These are phyloP conservation scores for Athetis lepigone DNA, from an alignment of 2,888 invertebrate genomes.

Conservation along the genomic window DNA sequence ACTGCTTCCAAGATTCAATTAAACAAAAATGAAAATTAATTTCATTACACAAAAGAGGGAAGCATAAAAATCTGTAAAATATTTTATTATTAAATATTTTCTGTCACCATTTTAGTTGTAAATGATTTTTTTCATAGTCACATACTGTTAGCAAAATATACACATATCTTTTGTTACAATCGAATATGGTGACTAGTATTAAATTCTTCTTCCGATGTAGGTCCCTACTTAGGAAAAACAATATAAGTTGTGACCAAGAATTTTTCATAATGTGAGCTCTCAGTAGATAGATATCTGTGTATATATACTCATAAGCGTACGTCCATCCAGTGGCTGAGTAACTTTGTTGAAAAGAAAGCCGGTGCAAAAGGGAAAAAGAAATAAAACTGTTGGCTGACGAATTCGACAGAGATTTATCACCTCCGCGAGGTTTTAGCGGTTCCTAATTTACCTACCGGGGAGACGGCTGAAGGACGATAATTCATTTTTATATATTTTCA, in stretches of 20 bases:
- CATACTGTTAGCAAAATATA: constrained; percentile 8
- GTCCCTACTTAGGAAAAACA: constrained; percentile 2
- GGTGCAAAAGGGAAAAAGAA: constrained; percentile 75
- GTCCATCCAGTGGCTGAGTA: constrained; percentile 67
- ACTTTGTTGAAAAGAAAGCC: constrained; percentile 79
- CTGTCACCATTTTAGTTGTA: too few species aligned
- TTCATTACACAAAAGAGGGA: background rate
- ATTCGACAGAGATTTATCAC: constrained; percentile 86
- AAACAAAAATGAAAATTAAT: background rate
- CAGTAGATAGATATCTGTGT: constrained; percentile 9
- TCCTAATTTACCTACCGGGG: constrained; percentile 78
- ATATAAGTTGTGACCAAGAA: constrained; percentile 13
- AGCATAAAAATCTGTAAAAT: background rate
- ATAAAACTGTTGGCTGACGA: constrained; percentile 84
- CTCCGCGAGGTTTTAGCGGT: constrained; percentile 78
- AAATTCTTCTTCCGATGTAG: constrained; percentile 3
- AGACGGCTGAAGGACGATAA: constrained; percentile 68
- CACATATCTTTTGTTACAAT: background rate
- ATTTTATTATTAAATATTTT: too few species aligned
- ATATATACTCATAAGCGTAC: constrained; percentile 44
- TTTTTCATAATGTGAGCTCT: constrained; percentile 11
- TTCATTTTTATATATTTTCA: constrained; percentile 70
- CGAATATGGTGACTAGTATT: constrained; percentile 10
- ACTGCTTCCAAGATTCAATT: too few species aligned
- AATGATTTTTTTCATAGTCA: constrained; percentile 1